These are phyloP conservation scores for Xylocopa sonorina DNA, from an alignment of 1,140 invertebrate genomes.

Conservation along the genomic window DNA sequence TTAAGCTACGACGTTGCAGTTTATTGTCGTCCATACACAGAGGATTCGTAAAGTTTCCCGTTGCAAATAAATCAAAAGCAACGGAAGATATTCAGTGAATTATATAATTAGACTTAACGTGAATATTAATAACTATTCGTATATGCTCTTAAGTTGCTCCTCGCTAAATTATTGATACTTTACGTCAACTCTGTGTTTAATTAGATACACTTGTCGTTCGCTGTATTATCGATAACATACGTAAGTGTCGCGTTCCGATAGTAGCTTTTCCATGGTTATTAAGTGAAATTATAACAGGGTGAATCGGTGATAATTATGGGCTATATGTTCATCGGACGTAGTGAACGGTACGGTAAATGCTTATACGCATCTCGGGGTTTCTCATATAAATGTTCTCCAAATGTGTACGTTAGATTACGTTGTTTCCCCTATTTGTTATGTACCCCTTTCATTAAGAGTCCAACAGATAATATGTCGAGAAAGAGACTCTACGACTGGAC, in stretches of 20 bases:
- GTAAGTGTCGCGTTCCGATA: slow-evolving; percentile 13
- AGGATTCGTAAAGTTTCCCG: neutral
- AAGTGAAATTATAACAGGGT: slow-evolving; percentile 50
- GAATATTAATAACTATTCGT: neutral
- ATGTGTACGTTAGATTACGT: slow-evolving; percentile 46
- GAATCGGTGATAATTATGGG: slow-evolving; percentile 57
- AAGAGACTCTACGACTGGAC: slow-evolving; percentile 69
- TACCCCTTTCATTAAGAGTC: slow-evolving; percentile 36
- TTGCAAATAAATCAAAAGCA: neutral
- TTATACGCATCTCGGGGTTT: slow-evolving; percentile 28
- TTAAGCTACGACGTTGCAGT: neutral
- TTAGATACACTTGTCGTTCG: slow-evolving; percentile 5
- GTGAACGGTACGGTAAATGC: slow-evolving; percentile 35
- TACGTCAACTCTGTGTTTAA: neutral
- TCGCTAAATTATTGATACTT: neutral
- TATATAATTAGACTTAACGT: too few species aligned
- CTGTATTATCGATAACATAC: slow-evolving; percentile 34
- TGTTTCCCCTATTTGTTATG: slow-evolving; percentile 31
- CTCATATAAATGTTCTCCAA: slow-evolving; percentile 42
- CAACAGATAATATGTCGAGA: slow-evolving; percentile 42
- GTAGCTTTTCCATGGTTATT: slow-evolving; percentile 11
- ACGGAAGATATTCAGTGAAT: neutral
- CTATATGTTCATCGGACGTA: slow-evolving; percentile 53
- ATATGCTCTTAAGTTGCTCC: slow-evolving; percentile 1
- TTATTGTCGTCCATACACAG: neutral